phyloP scores from a whole-genome alignment of 2,888 invertebrate genomes.

The Altica lythri region DNA sequence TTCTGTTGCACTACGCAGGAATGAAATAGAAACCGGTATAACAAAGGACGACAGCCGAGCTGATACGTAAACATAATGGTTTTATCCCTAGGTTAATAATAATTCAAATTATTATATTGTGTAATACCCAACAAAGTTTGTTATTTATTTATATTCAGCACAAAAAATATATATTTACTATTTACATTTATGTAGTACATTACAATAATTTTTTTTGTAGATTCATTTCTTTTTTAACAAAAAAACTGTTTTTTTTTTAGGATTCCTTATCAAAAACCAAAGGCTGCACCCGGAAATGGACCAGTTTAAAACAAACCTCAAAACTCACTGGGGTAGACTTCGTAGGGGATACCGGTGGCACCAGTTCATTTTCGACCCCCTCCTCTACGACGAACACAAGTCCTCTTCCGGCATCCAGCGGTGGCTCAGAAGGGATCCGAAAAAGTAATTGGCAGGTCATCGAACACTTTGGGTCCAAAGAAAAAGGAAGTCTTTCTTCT shows the following conservation, averaged over 20 bases:
- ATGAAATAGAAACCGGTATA: no score
- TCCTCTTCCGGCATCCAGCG: slow-evolving; percentile 42
- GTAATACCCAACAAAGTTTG: no score
- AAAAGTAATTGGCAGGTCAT: slow-evolving; percentile 93
- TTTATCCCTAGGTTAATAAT: no score
- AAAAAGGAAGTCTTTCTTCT: slow-evolving; percentile 64
- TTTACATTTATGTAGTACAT: no score
- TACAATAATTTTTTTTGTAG: no score
- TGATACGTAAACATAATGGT: no score
- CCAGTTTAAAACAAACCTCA: slow-evolving; percentile 60
- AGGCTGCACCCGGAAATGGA: slow-evolving; percentile 57
- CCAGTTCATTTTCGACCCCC: slow-evolving; percentile 43
- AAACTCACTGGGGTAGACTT: slow-evolving; percentile 20
- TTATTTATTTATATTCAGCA: no score
- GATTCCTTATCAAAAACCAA: slow-evolving; percentile 51
- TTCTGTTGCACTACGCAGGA: no score
- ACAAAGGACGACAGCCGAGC: no score
- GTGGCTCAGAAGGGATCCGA: slow-evolving; percentile 62
- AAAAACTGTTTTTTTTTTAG: slow-evolving; percentile 46
- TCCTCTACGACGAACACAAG: slow-evolving; percentile 49
- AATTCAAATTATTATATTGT: no score
- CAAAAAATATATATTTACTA: no score
- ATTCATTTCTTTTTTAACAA: no score
- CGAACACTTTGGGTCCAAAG: slow-evolving; percentile 76
- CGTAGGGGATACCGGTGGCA: slow-evolving; percentile 41